phyloP scores from a whole-genome alignment of 1,140 invertebrate genomes.

The Aricia agestis region DNA sequence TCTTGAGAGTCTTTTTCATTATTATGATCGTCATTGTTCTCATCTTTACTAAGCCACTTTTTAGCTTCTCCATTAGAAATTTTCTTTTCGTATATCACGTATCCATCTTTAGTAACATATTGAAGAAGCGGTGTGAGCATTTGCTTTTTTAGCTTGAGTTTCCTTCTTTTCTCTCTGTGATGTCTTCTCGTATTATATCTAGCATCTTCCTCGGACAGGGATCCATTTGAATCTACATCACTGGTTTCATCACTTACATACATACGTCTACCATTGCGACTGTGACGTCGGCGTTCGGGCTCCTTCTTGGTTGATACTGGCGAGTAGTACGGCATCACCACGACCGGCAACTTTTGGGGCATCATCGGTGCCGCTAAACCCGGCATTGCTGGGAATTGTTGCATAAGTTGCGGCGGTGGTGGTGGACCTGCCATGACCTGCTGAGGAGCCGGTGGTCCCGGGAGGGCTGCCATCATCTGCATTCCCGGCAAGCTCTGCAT shows the following conservation, averaged over 20 bases:
- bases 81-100: conserved; percentile 64
- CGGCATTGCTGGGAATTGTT: not conserved
- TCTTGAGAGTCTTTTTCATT: not conserved
- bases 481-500: conserved; percentile 26
- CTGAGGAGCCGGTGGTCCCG: conserved; percentile 36
- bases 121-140: conserved; percentile 14
- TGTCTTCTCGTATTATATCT: not conserved
- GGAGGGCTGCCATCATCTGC: conserved; percentile 23
- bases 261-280: conserved; percentile 11
- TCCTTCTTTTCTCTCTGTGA: conserved; percentile 20
- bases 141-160: conserved; percentile 27
- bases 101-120: conserved; percentile 30
- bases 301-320: conserved; percentile 48
- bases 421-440: conserved; percentile 34
- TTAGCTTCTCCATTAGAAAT: conserved; percentile 60
- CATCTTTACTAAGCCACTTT: conserved; percentile 43
- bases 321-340: conserved; percentile 67
- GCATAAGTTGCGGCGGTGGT: conserved; percentile 24
- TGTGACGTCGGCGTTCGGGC: conserved; percentile 11
- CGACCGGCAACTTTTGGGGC: conserved; percentile 57
- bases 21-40: conserved; percentile 28
- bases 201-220: not conserved
- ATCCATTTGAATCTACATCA: not conserved
- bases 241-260: conserved; percentile 41
- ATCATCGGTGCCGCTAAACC: not conserved